These are phyloP conservation scores for Micronisus gabar DNA, from an alignment of 2,113 vertebrate species.

Conservation along the genomic window DNA sequence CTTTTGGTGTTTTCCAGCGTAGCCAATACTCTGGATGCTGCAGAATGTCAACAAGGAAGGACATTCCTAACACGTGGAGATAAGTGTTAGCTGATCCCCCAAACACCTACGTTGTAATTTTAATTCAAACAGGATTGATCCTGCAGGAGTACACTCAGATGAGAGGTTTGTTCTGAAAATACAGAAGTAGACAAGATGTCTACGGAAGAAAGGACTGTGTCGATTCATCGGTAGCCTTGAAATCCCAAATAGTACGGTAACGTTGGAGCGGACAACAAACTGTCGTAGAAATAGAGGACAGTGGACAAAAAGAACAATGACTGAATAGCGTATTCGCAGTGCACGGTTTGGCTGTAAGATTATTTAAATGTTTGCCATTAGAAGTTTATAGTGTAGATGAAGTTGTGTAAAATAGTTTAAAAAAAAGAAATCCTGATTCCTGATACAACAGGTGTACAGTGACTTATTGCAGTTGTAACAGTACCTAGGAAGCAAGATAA, in stretches of 20 bases:
- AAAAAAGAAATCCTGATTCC: constrained; percentile 70
- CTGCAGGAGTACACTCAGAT: background rate
- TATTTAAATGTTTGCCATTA: constrained; percentile 54
- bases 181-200: constrained; percentile 29
- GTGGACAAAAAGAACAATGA: constrained; percentile 30
- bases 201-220: constrained; percentile 10
- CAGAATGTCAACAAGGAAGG: constrained; percentile 3
- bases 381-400: constrained; percentile 57
- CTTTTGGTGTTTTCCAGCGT: background rate
- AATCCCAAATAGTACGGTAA: constrained; percentile 29
- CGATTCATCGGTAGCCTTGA: background rate
- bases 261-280: constrained; percentile 2
- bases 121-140: constrained; percentile 27
- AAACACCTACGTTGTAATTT: background rate
- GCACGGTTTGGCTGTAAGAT: constrained; percentile 47
- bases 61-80: background rate
- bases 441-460: constrained; percentile 79
- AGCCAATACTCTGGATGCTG: constrained; percentile 21
- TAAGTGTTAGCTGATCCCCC: constrained; percentile 10
- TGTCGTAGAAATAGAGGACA: constrained; percentile 23
- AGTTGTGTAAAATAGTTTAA: constrained; percentile 60
- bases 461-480: constrained; percentile 85
- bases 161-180: constrained; percentile 21
- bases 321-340: constrained; percentile 11
- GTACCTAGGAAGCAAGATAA: constrained; percentile 77